Conservation (phyloP, 1,140 invertebrate species). For the Saccostrea echinata region DNA sequence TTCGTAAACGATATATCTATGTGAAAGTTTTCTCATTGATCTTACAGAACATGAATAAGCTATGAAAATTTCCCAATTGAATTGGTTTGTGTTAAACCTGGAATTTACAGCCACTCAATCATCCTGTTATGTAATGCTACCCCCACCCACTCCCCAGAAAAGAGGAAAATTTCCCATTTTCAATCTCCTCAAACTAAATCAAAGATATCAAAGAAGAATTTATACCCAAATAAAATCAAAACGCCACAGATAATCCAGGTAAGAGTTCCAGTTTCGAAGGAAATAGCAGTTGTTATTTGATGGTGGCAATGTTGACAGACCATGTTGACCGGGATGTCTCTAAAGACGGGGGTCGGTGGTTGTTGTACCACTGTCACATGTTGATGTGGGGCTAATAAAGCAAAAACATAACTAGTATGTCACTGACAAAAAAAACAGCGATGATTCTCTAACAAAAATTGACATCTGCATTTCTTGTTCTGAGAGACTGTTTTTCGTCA, state of each 20-base stretch:
- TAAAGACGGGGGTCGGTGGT: background rate
- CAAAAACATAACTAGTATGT: background rate
- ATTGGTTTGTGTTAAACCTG: too few species aligned
- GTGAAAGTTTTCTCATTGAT: too few species aligned
- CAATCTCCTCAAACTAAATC: too few species aligned
- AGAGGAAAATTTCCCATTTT: background rate
- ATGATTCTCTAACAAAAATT: too few species aligned
- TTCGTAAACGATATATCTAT: too few species aligned
- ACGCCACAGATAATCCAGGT: constrained; percentile 51
- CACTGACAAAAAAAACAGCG: too few species aligned
- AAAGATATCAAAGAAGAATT: background rate
- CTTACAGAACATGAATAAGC: too few species aligned
- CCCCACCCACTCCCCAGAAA: background rate
- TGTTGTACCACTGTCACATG: background rate
- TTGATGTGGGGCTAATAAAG: background rate
- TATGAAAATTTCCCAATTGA: too few species aligned
- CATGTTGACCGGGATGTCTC: constrained; percentile 38
- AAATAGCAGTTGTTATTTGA: constrained; percentile 39
- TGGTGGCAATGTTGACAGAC: constrained; percentile 49
- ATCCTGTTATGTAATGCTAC: too few species aligned
- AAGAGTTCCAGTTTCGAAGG: constrained; percentile 44
- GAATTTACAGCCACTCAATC: too few species aligned
- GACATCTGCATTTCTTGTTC: too few species aligned
- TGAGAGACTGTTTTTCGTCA: too few species aligned
- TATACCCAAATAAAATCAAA: constrained; percentile 51